Conservation (phyloP, 30 jellyfish, hydroid and myxozoan genomes). For the Turritopsis dohrnii region DNA sequence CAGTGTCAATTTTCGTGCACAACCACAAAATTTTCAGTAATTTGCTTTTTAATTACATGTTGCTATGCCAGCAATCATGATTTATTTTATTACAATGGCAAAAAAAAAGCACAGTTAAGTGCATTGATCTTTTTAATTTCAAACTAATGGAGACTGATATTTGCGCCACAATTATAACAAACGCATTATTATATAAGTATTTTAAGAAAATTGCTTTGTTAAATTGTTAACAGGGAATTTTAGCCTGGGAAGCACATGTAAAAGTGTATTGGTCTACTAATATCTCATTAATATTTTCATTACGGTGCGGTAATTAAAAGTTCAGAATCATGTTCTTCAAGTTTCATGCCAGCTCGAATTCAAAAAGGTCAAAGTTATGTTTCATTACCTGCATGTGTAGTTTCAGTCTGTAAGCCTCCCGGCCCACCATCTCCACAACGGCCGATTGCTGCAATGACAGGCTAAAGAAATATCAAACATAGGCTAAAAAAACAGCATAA, state of each 20-base stretch:
- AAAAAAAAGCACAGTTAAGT: neutral
- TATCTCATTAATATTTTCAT: no score
- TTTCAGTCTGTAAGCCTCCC: neutral
- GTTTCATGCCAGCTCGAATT: no score
- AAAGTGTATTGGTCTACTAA: no score
- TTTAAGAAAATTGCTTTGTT: neutral
- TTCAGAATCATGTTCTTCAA: no score
- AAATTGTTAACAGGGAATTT: neutral
- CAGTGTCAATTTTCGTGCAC: no score
- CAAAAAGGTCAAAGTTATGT: no score
- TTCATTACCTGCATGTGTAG: neutral
- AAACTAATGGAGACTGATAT: neutral
- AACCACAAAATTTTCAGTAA: no score
- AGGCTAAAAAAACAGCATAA: neutral
- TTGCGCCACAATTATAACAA: neutral
- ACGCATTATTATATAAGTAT: neutral
- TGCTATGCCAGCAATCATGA: no score
- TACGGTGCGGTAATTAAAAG: neutral
- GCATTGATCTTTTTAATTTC: neutral
- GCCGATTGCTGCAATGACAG: neutral
- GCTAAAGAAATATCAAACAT: neutral
- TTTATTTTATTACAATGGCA: no score
- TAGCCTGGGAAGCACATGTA: neutral
- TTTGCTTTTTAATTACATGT: no score
- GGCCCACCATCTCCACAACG: neutral